Conservation (phyloP, 2,888 invertebrate genomes). For the Mallateleia sp. region DNA sequence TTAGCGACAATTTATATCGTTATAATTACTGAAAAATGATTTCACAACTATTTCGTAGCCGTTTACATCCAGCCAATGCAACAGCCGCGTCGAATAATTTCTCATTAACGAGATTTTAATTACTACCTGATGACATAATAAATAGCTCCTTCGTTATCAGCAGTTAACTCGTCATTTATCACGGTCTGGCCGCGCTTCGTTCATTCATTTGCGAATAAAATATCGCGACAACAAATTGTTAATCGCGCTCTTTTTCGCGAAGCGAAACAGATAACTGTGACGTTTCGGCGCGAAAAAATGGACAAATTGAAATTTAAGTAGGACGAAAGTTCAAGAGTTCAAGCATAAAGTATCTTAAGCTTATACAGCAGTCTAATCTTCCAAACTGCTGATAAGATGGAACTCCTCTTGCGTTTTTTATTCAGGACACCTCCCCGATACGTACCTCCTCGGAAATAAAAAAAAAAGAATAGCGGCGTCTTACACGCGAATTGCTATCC, state of each 20-base stretch:
- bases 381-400: constrained; percentile 81
- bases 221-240: too few relatives aligned
- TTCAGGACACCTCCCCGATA: background rate
- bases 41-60: too few relatives aligned
- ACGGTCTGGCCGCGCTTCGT: constrained; percentile 36
- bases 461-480: background rate
- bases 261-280: background rate
- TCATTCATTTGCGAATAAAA: constrained; percentile 30
- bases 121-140: constrained; percentile 80
- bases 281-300: constrained; percentile 20
- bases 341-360: constrained; percentile 40
- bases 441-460: background rate
- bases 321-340: constrained; percentile 73
- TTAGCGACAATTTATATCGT: too few relatives aligned
- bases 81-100: constrained; percentile 65
- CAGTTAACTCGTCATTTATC: constrained; percentile 78
- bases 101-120: constrained; percentile 85
- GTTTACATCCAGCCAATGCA: too few relatives aligned
- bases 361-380: constrained; percentile 82
- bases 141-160: constrained; percentile 77
- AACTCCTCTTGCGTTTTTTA: constrained; percentile 31
- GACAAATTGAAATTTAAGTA: constrained; percentile 50
- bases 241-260: background rate
- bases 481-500: background rate
- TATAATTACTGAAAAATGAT: too few relatives aligned